Base-by-base conservation (phyloP, 1,140 invertebrate genomes). In the Pseudomyrmex dendroicus region DNA sequence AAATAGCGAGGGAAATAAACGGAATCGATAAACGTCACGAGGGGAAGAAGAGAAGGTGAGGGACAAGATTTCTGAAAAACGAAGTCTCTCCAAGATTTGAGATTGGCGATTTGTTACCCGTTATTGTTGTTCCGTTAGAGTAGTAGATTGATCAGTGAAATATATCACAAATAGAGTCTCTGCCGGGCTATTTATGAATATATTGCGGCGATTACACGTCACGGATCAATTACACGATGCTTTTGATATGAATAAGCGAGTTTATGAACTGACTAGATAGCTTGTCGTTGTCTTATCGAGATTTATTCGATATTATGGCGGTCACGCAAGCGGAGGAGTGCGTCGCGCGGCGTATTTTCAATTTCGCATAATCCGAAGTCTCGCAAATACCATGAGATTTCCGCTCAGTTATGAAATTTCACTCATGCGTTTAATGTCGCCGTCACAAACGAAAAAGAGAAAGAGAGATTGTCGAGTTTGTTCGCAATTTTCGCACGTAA, bases 301-400 rank as follows among this genome's bases (percentile, higher is more conserved):
- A 73, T 44, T 73, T 73, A 74, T 62, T 48, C 44, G 57, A 17
- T 10, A 13, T 1, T 12, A 13, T 25, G 17, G 13, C 44, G 68
- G 35, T 35, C 17, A 25, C 5, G 8, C 54, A 22, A 20, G 10
- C 54, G 12, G 8, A 25, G 35, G 46, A 46, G 35, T 5, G 5
- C 7, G 9, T 54, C 13, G 35, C 12, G 5, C 7, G 9, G 70
- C 17, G 59, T 74, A 35, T 35, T 35, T 52, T 64, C 73, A 52
- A 78, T 68, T 48, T 68, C 35, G 25, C 63, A 62, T 67, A 77
- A 76, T 76, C 61, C 63, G 22, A 56, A 78, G 68, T 78, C 35
- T 57, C 74, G 74, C 15, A n/a, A 12, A 50, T 63, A 13, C 2
- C 22, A 7, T 12, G 44, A 66, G 44, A 5, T 66, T 67, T 22